Evolutionary conservation across 1,140 invertebrate genomes (phyloP).

Genomic region (Caerostris extrusa): DNA sequence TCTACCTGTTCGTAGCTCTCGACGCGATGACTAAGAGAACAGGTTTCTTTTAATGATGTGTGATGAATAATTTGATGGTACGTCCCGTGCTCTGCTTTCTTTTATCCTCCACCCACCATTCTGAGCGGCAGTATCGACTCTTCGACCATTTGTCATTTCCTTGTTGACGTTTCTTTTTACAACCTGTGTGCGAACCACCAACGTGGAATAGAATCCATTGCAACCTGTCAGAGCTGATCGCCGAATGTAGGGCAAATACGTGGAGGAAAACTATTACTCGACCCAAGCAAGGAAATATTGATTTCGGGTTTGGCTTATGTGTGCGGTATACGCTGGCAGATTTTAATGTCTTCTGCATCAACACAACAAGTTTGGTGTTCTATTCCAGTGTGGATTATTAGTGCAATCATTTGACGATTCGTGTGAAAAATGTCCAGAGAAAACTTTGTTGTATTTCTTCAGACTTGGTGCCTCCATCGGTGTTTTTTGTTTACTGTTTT

Average conservation of each 20-base stretch:
- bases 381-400: not conserved
- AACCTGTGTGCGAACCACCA: not conserved
- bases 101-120: constrained; percentile 12
- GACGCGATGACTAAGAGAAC: constrained; percentile 16
- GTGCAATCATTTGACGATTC: not conserved
- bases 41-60: constrained; percentile 21
- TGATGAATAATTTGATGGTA: constrained; percentile 10
- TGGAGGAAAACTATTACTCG: not conserved
- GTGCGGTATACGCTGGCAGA: too few relatives aligned
- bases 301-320: too few relatives aligned
- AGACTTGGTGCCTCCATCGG: not conserved
- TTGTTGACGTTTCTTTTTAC: not conserved
- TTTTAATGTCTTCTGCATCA: too few relatives aligned
- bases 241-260: not conserved
- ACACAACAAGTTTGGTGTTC: not conserved
- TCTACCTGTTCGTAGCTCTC: constrained; percentile 8
- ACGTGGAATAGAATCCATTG: not conserved
- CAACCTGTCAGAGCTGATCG: constrained; percentile 5
- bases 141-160: not conserved
- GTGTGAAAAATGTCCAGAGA: not conserved
- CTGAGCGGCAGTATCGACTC: not conserved
- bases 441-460: not conserved
- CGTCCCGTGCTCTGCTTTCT: constrained; percentile 38
- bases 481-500: not conserved
- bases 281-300: too few relatives aligned